A percentile compares a stretch with the other conserved stretches of the same genome.
Evolutionary conservation across 2,888 invertebrate genomes (phyloP).

Genomic region (Epiblema foenella): DNA sequence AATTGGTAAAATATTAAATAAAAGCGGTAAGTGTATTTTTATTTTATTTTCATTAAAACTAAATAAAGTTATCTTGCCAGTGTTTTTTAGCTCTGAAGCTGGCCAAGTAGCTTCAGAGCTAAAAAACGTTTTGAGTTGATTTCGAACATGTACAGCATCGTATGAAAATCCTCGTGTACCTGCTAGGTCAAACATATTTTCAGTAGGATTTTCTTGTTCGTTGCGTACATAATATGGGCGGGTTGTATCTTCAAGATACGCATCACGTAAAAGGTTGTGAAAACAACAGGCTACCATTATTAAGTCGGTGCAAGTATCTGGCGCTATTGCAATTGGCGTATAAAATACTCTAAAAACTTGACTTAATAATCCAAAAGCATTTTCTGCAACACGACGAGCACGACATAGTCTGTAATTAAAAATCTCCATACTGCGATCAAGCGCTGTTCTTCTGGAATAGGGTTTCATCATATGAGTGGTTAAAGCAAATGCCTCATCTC

Average conservation of each 20-base stretch:
- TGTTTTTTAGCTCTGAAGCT: no score
- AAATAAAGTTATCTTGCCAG: no score
- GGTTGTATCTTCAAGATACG: not conserved
- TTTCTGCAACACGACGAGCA: conserved; percentile 39
- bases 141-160: not conserved
- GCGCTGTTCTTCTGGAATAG: conserved; percentile 20
- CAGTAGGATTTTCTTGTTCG: not conserved
- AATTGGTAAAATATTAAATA: no score
- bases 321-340: conserved; percentile 34
- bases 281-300: conserved; percentile 23
- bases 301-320: conserved; percentile 31
- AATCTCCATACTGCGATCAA: conserved; percentile 27
- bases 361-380: conserved; percentile 42
- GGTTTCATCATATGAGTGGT: conserved; percentile 36
- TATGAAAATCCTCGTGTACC: not conserved
- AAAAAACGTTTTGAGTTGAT: not conserved
- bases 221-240: not conserved
- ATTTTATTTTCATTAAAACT: no score
- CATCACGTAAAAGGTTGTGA: conserved; percentile 3
- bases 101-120: no score
- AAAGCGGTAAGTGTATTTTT: no score
- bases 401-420: conserved; percentile 39
- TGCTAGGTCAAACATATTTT: not conserved
- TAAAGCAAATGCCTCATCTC: conserved; percentile 40
- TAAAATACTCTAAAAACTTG: no score